Evolutionary conservation across 2,797 vertebrate species (phyloP), one percentile per base, ranked within the genome.

Genomic region (Naso thynnoides): DNA sequence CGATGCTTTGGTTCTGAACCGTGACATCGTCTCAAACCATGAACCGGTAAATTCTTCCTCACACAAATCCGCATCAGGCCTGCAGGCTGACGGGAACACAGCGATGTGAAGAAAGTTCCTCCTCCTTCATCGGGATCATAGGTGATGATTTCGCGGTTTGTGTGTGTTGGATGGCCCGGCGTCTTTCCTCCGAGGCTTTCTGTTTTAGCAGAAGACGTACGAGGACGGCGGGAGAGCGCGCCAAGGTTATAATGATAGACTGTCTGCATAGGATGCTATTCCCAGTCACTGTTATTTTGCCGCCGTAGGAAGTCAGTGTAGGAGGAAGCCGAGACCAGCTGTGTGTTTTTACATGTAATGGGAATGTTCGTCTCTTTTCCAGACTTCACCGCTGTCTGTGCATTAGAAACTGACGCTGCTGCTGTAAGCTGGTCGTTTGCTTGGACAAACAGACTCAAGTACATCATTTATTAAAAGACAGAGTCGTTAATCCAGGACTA

Each of bases 241-340:
- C 90, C 92, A 89, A 33, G 70, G 73, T 66, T 31, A 73, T 93
- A 91, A 93, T 93, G 88, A 93, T 76, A 92, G 91, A 33, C 78
- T 81, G 81, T 81, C 83, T 85, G 73, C 79, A 60, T 71, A 73
- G 57, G 81, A 81, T 70, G 62, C 91, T 93, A 92, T 93, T 92
- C 89, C 63, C 18, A 85, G 85, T 86, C 83, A 75, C 87, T 89
- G 89, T 73, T 86, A 87, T 89, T 92, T 88, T 31, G 59, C 60
- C 79, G 66, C 74, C 86, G 82, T 38, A 87, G 82, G 86, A 88
- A 82, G 76, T 78, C 55, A 2, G 62, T 74, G 81, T 55, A 73
- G 86, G 78, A 85, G 83, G 85, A 66, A 1, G 71, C 23, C 53
- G 84, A 62, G 76, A 31, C 53, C 79, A 87, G 86, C 82, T 84